These are phyloP conservation scores for Pao palembangensis DNA, from an alignment of 2,113 vertebrate genomes.

Conservation along the genomic window DNA sequence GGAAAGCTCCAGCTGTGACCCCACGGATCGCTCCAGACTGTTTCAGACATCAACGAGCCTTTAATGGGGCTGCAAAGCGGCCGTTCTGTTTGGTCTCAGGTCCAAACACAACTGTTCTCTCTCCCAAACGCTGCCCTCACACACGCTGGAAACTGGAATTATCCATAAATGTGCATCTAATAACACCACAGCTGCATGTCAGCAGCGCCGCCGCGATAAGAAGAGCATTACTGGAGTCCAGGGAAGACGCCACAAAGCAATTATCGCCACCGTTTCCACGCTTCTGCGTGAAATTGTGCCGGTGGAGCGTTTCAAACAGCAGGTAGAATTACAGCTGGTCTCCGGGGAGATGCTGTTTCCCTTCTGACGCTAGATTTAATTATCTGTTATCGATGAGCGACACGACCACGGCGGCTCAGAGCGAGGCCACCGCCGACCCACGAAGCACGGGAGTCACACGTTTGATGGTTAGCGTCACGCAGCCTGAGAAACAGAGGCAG, in stretches of 20 bases:
- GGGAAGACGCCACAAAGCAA: conserved; percentile 23
- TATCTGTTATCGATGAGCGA: conserved; percentile 20
- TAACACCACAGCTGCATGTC: conserved; percentile 18
- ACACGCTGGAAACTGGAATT: conserved; percentile 16
- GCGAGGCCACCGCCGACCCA: conserved; percentile 20
- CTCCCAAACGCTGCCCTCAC: neutral
- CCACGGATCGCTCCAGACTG: too few species aligned
- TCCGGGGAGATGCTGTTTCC: neutral
- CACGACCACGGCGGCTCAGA: neutral
- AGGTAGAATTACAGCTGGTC: conserved; percentile 9
- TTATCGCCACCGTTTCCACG: conserved; percentile 24
- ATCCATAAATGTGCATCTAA: conserved; percentile 14
- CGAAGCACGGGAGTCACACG: too few species aligned
- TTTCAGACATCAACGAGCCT: too few species aligned
- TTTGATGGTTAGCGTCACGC: too few species aligned
- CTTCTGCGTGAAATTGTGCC: conserved; percentile 8
- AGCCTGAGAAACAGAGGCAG: too few species aligned
- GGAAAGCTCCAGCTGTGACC: too few species aligned
- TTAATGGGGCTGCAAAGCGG: neutral
- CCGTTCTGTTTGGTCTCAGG: neutral
- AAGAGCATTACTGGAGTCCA: conserved; percentile 31
- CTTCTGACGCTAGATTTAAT: conserved; percentile 19
- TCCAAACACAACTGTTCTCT: neutral
- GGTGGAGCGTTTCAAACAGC: conserved; percentile 9
- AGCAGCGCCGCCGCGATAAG: conserved; percentile 18